phyloP scores from a whole-genome alignment of 2,113 vertebrate genomes.

The Apteryx mantelli region DNA sequence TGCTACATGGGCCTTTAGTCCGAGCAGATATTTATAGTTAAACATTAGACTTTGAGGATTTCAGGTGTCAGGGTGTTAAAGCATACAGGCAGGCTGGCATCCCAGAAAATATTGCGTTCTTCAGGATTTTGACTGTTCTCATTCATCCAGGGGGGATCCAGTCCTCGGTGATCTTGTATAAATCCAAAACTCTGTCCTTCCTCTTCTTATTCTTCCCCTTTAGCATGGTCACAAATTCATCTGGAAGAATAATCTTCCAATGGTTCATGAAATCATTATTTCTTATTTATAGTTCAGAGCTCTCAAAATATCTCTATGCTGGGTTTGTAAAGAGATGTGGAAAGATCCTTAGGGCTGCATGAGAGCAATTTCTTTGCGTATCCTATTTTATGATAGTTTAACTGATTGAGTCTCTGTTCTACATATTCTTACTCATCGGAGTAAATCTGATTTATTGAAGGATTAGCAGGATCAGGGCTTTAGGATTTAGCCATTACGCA shows the following conservation, averaged over 20 bases:
- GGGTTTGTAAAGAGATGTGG: not conserved
- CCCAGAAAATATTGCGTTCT: constrained; percentile 51
- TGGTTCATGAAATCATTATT: not conserved
- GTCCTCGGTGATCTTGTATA: not conserved
- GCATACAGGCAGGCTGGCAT: constrained; percentile 56
- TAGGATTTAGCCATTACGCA: not conserved
- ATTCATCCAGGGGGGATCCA: not conserved
- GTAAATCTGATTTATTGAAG: not conserved
- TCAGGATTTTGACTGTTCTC: constrained; percentile 25
- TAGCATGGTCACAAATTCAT: not conserved
- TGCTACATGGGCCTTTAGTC: constrained; percentile 70
- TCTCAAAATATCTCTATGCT: not conserved
- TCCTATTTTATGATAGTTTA: not conserved
- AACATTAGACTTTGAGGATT: constrained; percentile 68
- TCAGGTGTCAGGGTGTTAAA: constrained; percentile 67
- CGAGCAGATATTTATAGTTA: constrained; percentile 72
- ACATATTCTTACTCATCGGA: not conserved
- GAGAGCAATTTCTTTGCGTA: not conserved
- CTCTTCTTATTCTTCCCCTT: not conserved
- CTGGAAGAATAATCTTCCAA: not conserved
- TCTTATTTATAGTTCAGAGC: not conserved
- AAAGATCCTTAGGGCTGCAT: not conserved
- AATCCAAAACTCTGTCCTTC: not conserved
- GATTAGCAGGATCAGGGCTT: not conserved
- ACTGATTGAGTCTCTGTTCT: not conserved